Evolutionary conservation across 2,797 vertebrate genomes (phyloP).

Genomic region (Neopelma chrysocephalum): DNA sequence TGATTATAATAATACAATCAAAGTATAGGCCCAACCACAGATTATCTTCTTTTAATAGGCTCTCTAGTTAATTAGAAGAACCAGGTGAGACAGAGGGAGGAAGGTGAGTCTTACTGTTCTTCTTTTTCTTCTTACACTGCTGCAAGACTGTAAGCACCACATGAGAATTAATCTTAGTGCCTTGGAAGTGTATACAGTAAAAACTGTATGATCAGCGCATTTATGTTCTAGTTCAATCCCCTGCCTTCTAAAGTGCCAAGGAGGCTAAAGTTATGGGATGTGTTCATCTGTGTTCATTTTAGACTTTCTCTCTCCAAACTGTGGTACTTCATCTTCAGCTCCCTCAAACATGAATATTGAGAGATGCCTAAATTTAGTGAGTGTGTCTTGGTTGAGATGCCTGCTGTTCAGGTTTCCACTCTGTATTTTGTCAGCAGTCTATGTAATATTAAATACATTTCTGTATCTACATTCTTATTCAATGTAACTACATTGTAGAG

Average conservation of each 20-base stretch:
- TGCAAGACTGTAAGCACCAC: neutral
- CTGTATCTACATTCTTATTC: neutral
- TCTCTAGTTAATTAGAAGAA: neutral
- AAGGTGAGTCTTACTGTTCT: neutral
- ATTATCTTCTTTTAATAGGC: too few relatives aligned
- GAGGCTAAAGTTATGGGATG: neutral
- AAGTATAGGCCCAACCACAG: neutral
- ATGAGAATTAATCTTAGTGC: neutral
- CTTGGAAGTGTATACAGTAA: neutral
- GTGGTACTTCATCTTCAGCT: neutral
- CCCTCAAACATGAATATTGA: neutral
- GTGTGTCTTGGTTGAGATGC: neutral
- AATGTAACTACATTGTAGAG: accelerated
- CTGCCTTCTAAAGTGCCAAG: neutral
- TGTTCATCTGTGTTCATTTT: neutral
- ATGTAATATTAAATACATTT: accelerated
- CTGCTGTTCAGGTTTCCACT: neutral
- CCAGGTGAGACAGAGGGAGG: neutral
- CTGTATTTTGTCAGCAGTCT: neutral
- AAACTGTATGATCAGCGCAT: neutral
- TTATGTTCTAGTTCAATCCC: neutral
- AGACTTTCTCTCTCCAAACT: neutral
- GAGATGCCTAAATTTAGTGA: neutral
- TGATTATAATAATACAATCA: neutral
- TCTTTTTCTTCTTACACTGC: neutral